phyloP scores from a whole-genome alignment of 1,140 invertebrate genomes.

The Chrysoperla carnea region DNA sequence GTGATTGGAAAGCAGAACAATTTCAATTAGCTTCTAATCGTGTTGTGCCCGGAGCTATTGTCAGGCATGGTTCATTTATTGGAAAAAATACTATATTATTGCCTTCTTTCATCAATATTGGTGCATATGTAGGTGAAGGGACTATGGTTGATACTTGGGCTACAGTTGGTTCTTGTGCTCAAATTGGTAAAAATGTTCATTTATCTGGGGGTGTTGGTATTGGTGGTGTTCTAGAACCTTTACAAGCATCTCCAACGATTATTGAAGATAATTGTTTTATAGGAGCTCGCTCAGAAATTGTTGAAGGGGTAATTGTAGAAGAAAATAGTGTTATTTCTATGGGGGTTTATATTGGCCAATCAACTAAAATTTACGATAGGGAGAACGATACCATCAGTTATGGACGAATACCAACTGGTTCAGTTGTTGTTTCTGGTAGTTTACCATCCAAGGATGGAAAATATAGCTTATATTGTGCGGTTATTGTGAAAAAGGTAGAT shows the following conservation, averaged over 20 bases:
- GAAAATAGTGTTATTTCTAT: constrained; percentile 8
- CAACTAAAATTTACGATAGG: no score
- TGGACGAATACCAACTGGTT: no score
- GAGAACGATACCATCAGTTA: no score
- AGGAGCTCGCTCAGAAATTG: constrained; percentile 10
- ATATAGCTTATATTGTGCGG: no score
- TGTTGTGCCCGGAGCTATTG: neutral
- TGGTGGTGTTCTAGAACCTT: constrained; percentile 11
- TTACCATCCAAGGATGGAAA: no score
- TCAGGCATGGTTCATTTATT: neutral
- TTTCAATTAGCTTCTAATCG: no score
- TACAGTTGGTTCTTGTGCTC: constrained; percentile 8
- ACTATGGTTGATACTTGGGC: constrained; percentile 10
- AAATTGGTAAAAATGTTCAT: constrained; percentile 12
- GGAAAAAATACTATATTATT: constrained; percentile 5
- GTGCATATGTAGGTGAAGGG: constrained; percentile 9
- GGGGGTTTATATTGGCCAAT: constrained; percentile 12
- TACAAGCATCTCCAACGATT: constrained; percentile 10
- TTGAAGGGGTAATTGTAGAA: constrained; percentile 9
- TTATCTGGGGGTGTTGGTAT: constrained; percentile 12
- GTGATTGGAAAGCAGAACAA: no score
- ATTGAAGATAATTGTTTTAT: constrained; percentile 15
- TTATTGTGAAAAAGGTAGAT: no score
- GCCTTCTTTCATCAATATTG: constrained; percentile 9
- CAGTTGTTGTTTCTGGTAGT: no score